A percentile compares a stretch with the other conserved stretches of the same genome.
Evolutionary conservation across 2,888 invertebrate species (phyloP).

Genomic region (Chrysolina oricalcia): DNA sequence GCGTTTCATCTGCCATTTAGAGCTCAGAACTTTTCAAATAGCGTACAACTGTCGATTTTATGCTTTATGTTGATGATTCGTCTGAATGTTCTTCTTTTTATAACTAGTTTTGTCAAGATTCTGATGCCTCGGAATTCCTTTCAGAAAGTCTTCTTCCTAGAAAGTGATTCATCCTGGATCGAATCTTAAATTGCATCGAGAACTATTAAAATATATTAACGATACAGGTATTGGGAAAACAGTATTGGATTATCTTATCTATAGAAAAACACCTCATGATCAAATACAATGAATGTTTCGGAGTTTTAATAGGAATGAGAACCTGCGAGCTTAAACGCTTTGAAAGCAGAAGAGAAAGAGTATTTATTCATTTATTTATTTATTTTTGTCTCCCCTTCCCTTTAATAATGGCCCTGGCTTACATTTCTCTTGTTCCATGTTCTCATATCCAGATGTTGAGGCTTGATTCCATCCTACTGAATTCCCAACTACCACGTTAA

Average conservation of each 20-base stretch:
- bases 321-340: constrained; percentile 5
- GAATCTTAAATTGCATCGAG: neutral
- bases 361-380: constrained; percentile 21
- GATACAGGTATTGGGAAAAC: constrained; percentile 15
- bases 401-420: constrained; percentile 16
- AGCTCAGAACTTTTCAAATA: neutral
- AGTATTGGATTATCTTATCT: constrained; percentile 16
- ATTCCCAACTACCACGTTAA: constrained; percentile 19
- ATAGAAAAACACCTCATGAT: constrained; percentile 4
- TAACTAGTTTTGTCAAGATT: neutral
- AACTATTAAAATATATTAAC: neutral
- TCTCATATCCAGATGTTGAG: constrained; percentile 24
- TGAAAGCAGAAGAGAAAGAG: neutral
- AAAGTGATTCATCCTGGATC: neutral
- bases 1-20: too few species aligned
- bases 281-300: neutral
- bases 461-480: constrained; percentile 23
- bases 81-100: neutral
- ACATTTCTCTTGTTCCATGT: constrained; percentile 26
- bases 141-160: neutral
- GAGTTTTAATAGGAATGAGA: neutral
- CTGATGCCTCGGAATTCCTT: neutral
- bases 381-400: constrained; percentile 6
- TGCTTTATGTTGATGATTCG: too few species aligned
- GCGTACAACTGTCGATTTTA: neutral